Base-by-base conservation (phyloP, 2,797 vertebrate species). In the Helarctos malayanus region DNA sequence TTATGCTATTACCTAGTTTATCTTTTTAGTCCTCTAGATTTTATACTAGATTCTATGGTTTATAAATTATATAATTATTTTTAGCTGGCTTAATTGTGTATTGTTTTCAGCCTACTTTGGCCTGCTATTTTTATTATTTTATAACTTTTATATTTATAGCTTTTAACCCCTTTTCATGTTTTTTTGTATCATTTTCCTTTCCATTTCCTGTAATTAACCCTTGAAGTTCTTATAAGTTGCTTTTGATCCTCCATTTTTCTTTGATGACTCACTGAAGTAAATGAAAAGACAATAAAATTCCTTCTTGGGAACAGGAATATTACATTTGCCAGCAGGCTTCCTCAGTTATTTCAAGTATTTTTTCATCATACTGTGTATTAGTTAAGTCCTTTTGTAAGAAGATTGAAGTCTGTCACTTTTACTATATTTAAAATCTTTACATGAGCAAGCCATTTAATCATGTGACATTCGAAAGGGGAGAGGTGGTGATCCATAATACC, bases 61-160 rank as follows among this genome's bases (percentile, higher is more conserved):
- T 84, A 92, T 54, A 54, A 63, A 63, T 63, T 63, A 76, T 71
- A 21, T 59, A 27, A 21, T 71, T 47, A 63, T 63, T 92, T 63
- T 63, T n/a, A 84, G 57, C 19, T 54, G 13, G 25, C 71, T 75
- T 65, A 49, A 65, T 49, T 32, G 1, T 32, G 21, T 69, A 57
- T 91, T 81, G 2, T 84, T 92, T 75, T 92, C 45, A 75, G n/a
- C 52, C 61, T 78, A 45, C 57, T 78, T 56, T 85, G 76, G 2
- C 23, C 52, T 85, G 47, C 35, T 78, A 86, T 47, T 86, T 93
- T 79, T 86, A 84, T 75, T 75, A 61, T 54, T 75, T 92, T 10
- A 23, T 63, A 76, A 45, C 18, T 57, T 88, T 52, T 84, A 9
- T 59, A 47, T 35, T 38, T 49, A 75, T 2, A 76, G 45, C n/a